Base-by-base conservation (phyloP, 2,113 vertebrate genomes). In the Hyperopisus bebe region DNA sequence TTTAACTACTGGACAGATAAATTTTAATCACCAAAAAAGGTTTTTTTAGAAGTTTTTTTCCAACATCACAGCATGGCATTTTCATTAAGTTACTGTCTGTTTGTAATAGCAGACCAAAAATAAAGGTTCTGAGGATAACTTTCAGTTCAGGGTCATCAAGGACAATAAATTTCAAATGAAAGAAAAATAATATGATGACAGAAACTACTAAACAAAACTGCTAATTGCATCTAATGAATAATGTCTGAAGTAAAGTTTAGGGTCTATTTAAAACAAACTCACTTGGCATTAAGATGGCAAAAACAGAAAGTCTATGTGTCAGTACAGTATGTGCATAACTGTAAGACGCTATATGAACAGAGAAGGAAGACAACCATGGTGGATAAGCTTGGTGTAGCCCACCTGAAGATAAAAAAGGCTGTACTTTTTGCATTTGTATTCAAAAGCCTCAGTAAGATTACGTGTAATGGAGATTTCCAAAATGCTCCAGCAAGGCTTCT, bases 41-140 rank as follows among this genome's bases (percentile, higher is more conserved):
- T 19, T 80, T 80, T 70, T 80, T 15, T 19, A 77, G 35, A 74
- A 35, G n/a, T n/a, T 70, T 70, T 58, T 58, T 66, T 31, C 62
- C 1, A 35, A 39, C 13, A 77, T 39, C 13, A 77, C 31, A 19
- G 15, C 1, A 80, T 42, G 74, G 17, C 15, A 42, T 80, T 42
- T 80, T 42, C 70, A 77, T 77, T 17, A 35, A 42, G 31, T 19
- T 39, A 42, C n/a, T 35, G 35, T 3, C 31, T 80, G 35, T 35
- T 15, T 80, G 35, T 80, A 80, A 15, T 42, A 80, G 96, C 95
- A 94, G 90, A 95, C 94, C 95, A 94, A 96, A 96, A 96, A 97
- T 97, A 95, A 96, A 97, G 96, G 95, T 94, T 96, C 95, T 95
- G 95, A 92, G 92, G 93, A 96, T 94, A 95, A 95, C 95, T 95